Evolutionary conservation across 2,797 vertebrate species (phyloP).

Genomic region (Lagodon rhomboides): DNA sequence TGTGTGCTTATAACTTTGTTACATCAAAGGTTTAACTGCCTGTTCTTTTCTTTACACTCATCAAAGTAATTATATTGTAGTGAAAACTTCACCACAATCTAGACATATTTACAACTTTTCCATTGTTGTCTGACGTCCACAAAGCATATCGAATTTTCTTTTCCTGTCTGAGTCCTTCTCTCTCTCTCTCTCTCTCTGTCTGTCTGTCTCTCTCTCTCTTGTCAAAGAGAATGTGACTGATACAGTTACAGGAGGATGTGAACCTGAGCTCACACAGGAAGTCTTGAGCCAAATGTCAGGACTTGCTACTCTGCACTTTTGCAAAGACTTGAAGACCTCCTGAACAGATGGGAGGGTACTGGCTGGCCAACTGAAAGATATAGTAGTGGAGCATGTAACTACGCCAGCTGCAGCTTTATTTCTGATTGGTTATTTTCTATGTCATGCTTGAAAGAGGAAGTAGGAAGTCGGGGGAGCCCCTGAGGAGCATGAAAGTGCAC

Average conservation of each 20-base stretch:
- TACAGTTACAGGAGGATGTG: slow-evolving; percentile 56
- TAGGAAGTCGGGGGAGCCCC: slow-evolving; percentile 14
- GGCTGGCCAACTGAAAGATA: slow-evolving; percentile 1
- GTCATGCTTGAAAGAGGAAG: slow-evolving; percentile 44
- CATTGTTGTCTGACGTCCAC: slow-evolving; percentile 30
- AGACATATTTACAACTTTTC: slow-evolving; percentile 37
- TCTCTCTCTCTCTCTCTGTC: not conserved
- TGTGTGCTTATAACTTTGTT: not conserved
- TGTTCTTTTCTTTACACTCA: not conserved
- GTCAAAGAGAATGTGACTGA: slow-evolving; percentile 29
- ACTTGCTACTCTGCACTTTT: slow-evolving; percentile 37
- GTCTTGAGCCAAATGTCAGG: slow-evolving; percentile 65
- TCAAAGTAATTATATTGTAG: not conserved
- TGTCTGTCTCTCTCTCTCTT: not conserved
- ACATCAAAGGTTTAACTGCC: not conserved
- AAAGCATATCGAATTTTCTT: slow-evolving; percentile 29
- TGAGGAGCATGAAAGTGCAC: slow-evolving; percentile 7
- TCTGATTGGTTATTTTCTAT: slow-evolving; percentile 12
- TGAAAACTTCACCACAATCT: slow-evolving; percentile 36
- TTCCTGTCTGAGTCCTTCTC: slow-evolving; percentile 11
- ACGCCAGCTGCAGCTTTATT: not conserved
- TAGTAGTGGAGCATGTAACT: not conserved
- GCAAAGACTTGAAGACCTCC: slow-evolving; percentile 20
- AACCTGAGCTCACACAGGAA: slow-evolving; percentile 72
- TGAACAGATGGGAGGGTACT: slow-evolving; percentile 16